Evolutionary conservation across 2,888 invertebrate species (phyloP), one percentile per base, ranked within the genome.

Genomic region (Cephonodes hylas): DNA sequence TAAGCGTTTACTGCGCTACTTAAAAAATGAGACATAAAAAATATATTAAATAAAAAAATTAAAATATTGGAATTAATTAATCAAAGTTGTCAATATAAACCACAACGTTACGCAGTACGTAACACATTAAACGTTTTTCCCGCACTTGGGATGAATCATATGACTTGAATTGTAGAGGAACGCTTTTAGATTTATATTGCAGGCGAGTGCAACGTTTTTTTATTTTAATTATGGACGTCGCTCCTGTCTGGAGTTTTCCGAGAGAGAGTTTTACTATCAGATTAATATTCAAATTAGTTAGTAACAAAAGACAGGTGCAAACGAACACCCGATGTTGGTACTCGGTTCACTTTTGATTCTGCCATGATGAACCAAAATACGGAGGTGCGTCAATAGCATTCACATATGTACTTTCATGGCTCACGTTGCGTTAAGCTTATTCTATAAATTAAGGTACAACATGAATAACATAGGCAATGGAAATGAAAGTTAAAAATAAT

Each of bases 141-240:
- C 31, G 31, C 31, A 53, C 27, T 53, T 18, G 15, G 10, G 53
- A n/a, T 53, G 53, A 53, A 18, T 31, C 53, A 53, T 31, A 10
- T 27, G 48, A 48, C 48, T 25, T n/a, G 27, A 31, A 18, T 27
- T 18, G 31, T 53, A 18, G 53, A 53, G 31, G 15, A 53, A 10
- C 31, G 18, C 53, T 53, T 53, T 53, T 53, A 53, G 31, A 53
- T 53, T 53, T 53, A 31, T 53, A 31, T 20, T 31, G 53, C 53
- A 53, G 53, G 8, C 53, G 31, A 53, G 31, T 53, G 53, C 53
- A 53, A 20, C 18, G 53, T 18, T 53, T 53, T 53, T 18, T 53
- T 20, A 4, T 53, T 31, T 53, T 53, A 18, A n/a, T n/a, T n/a
- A n/a, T n/a, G n/a, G n/a, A n/a, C n/a, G n/a, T n/a, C n/a, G n/a